These are phyloP conservation scores for Zoanthus sociatus DNA, from an alignment of 92 coral and sea anemone genomes.

Conservation along the genomic window DNA sequence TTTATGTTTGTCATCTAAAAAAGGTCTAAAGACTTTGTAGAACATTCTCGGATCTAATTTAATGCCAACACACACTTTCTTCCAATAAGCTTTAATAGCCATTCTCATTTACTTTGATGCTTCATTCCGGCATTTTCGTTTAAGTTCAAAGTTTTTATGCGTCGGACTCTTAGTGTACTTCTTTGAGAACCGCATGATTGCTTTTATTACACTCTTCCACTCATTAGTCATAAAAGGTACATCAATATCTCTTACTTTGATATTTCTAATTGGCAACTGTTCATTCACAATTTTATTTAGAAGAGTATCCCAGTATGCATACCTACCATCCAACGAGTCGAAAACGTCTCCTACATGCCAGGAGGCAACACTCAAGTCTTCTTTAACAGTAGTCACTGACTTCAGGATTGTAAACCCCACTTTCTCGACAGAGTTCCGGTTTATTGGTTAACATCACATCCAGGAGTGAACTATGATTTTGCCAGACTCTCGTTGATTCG, in stretches of 20 bases:
- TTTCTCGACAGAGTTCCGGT: neutral
- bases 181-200: neutral
- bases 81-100: neutral
- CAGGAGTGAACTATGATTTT: too few relatives aligned
- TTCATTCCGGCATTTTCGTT: neutral
- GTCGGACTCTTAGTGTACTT: neutral
- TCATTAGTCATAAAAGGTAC: too few relatives aligned
- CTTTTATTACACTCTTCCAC: neutral
- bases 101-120: neutral
- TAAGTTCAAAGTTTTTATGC: neutral
- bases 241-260: neutral
- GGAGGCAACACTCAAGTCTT: neutral
- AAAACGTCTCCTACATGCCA: neutral
- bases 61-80: neutral
- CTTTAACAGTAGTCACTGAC: neutral
- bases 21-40: conserved; percentile 10
- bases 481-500: too few relatives aligned
- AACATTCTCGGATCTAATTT: neutral
- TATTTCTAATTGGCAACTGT: neutral
- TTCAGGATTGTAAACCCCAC: neutral
- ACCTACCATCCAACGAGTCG: neutral
- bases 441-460: neutral
- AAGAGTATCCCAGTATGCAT: neutral
- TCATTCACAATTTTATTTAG: too few relatives aligned
- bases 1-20: conserved; percentile 23